Conservation (phyloP, 2,888 invertebrate genomes). For the Ypsolopha sequella region DNA sequence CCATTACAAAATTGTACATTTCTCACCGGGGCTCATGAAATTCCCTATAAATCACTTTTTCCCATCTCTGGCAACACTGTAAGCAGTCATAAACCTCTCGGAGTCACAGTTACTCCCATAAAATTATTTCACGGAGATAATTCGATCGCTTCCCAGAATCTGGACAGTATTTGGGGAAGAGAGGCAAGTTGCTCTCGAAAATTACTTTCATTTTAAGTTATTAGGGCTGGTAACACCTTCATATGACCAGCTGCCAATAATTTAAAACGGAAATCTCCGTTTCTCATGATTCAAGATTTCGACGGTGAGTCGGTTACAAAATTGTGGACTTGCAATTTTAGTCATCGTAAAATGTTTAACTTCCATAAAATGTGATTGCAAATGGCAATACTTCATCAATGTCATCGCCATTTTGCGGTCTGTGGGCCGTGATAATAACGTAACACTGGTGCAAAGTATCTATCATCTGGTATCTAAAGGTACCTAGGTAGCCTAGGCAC, state of each 20-base stretch:
- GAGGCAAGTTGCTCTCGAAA: background rate
- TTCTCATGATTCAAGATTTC: no score
- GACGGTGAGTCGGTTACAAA: no score
- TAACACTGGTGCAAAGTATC: no score
- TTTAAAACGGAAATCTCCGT: background rate
- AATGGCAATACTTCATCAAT: no score
- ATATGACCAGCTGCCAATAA: background rate
- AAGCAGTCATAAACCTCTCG: slow-evolving; percentile 16
- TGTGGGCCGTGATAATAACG: no score
- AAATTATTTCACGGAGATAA: slow-evolving; percentile 42
- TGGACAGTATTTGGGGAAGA: background rate
- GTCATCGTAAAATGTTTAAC: no score
- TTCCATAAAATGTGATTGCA: no score
- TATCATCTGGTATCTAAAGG: no score
- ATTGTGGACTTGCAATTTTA: no score
- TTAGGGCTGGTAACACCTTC: background rate
- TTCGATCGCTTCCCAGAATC: slow-evolving; percentile 48
- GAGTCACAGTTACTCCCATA: slow-evolving; percentile 22
- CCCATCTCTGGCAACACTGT: slow-evolving; percentile 29
- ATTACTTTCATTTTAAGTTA: background rate
- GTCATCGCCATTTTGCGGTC: no score
- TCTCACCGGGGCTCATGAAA: slow-evolving; percentile 22
- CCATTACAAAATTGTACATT: slow-evolving; percentile 31
- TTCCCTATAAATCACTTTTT: slow-evolving; percentile 27
- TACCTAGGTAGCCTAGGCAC: no score